Conservation (phyloP, 92 coral and sea anemone genomes). For the Heteractis magnifica region DNA sequence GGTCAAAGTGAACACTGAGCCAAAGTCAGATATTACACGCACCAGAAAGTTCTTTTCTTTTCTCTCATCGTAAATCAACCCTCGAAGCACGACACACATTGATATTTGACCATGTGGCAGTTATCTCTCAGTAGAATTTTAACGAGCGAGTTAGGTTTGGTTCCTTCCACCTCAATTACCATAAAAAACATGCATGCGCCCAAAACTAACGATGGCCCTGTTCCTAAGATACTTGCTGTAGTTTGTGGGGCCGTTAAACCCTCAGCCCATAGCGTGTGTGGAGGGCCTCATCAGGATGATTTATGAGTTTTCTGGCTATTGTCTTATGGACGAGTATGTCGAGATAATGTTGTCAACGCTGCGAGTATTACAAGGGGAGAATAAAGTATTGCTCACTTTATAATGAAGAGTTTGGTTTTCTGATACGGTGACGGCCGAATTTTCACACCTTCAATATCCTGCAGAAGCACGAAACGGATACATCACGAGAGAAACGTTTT, state of each 20-base stretch:
- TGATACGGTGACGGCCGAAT: not conserved
- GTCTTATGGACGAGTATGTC: conserved; percentile 27
- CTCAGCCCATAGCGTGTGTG: conserved; percentile 27
- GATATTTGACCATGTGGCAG: conserved; percentile 25
- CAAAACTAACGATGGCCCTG: conserved; percentile 14
- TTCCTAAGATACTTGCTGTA: conserved; percentile 29
- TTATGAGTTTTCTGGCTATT: conserved; percentile 28
- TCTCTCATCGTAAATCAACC: conserved; percentile 24
- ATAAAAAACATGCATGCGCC: conserved; percentile 22
- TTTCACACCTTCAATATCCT: conserved; percentile 21
- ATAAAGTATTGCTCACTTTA: conserved; percentile 18
- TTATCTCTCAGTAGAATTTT: conserved; percentile 1
- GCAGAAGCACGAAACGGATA: conserved; percentile 18
- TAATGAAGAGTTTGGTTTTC: conserved; percentile 20
- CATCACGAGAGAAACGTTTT: conserved; percentile 8
- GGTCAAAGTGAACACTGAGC: conserved; percentile 9
- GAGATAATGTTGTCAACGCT: conserved; percentile 39
- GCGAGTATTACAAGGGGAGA: conserved; percentile 19
- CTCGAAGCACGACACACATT: conserved; percentile 9
- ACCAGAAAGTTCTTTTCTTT: conserved; percentile 18
- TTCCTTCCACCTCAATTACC: conserved; percentile 21
- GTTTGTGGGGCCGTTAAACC: conserved; percentile 29
- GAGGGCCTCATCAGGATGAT: conserved; percentile 24
- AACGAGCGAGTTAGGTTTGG: conserved; percentile 21
- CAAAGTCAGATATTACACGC: conserved; percentile 28